A percentile compares a stretch with the other conserved stretches of the same genome.
Evolutionary conservation across 2,888 invertebrate genomes (phyloP).

Genomic region (Cosmia trapezina): DNA sequence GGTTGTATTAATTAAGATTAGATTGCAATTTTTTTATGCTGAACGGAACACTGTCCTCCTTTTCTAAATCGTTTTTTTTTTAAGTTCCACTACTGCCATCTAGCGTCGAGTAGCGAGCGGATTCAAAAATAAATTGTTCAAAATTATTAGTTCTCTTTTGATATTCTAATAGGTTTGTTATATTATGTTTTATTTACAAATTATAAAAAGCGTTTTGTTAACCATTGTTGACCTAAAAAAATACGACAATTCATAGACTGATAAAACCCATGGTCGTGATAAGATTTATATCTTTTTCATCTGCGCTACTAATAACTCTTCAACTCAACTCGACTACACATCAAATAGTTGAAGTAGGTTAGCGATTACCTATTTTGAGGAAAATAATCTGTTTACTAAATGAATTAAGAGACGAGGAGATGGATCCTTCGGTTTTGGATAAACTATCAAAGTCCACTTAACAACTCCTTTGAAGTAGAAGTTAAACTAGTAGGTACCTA

Average conservation of each 20-base stretch:
- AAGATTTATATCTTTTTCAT: constrained; percentile 43
- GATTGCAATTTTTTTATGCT: not conserved
- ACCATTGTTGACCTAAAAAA: constrained; percentile 16
- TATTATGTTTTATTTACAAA: not conserved
- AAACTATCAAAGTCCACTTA: not conserved
- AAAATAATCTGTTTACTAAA: not conserved
- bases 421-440: not conserved
- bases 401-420: not conserved
- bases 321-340: not conserved
- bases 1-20: too few species aligned
- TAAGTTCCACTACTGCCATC: constrained; percentile 66
- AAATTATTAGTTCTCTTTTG: not conserved
- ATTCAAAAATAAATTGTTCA: not conserved
- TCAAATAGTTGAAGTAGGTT: not conserved
- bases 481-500: not conserved
- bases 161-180: not conserved
- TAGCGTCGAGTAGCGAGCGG: constrained; percentile 71
- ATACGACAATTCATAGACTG: constrained; percentile 1
- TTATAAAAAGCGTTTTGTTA: not conserved
- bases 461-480: not conserved
- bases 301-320: constrained; percentile 11
- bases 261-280: constrained; percentile 37
- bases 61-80: not conserved
- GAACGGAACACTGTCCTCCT: too few species aligned
- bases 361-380: constrained; percentile 2